These are phyloP conservation scores for Trichosurus vulpecula DNA, from an alignment of 2,797 vertebrate genomes.

Conservation along the genomic window DNA sequence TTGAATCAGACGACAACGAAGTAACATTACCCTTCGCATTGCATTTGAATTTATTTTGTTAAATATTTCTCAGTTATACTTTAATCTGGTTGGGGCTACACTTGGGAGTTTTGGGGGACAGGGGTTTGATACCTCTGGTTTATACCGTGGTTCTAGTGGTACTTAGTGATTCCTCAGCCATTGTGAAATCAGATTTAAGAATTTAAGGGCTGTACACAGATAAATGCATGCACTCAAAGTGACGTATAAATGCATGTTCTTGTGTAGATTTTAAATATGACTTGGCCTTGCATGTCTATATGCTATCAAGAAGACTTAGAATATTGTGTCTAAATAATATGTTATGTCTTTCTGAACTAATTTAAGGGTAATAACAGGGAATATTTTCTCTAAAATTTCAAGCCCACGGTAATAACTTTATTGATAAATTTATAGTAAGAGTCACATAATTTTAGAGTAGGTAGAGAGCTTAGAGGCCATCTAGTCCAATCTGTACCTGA, in stretches of 20 bases:
- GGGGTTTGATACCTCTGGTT: neutral
- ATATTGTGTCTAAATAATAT: neutral
- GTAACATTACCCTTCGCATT: neutral
- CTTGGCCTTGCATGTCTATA: neutral
- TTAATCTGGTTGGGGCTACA: neutral
- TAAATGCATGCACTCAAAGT: neutral
- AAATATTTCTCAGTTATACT: neutral
- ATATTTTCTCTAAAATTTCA: too few relatives aligned
- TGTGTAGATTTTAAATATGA: neutral
- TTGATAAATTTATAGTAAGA: too few relatives aligned
- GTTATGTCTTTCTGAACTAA: neutral
- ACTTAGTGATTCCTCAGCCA: neutral
- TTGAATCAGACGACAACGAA: neutral
- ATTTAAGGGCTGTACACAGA: neutral
- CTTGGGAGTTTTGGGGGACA: neutral
- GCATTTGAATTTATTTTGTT: neutral
- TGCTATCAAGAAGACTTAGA: neutral
- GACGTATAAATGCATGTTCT: too few relatives aligned
- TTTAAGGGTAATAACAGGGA: neutral
- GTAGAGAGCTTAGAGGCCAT: too few relatives aligned
- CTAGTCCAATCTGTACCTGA: too few relatives aligned
- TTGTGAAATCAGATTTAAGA: neutral
- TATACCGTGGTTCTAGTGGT: neutral
- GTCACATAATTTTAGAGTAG: too few relatives aligned
- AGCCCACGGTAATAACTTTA: too few relatives aligned